Percentiles rank a stretch among this genome's conserved stretches.
These are phyloP conservation scores for Erythrolamprus reginae DNA, from an alignment of 2,113 vertebrate genomes.

Conservation along the genomic window DNA sequence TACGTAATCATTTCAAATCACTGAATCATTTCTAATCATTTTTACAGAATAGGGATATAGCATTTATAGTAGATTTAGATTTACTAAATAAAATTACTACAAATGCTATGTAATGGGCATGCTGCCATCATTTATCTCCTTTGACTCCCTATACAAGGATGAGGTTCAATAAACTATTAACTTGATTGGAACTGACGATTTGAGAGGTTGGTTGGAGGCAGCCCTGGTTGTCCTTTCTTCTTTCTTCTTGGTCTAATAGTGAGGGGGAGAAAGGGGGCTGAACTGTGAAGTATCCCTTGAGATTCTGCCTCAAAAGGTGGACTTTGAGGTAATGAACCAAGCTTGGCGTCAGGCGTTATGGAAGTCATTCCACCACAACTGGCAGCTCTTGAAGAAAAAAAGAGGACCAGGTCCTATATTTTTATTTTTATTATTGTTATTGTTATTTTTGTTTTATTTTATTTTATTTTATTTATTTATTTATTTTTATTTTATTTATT, in stretches of 20 bases:
- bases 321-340: not conserved
- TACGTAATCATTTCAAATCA: not conserved
- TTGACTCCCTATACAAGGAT: not conserved
- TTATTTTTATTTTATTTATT: too few relatives aligned
- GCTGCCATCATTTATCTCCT: not conserved
- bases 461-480: too few relatives aligned
- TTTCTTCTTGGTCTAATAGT: not conserved
- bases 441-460: too few relatives aligned
- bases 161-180: constrained; percentile 11
- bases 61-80: not conserved
- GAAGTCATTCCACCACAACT: not conserved
- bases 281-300: not conserved
- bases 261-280: not conserved
- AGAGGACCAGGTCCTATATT: not conserved
- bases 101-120: not conserved
- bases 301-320: not conserved
- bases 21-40: not conserved
- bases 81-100: not conserved
- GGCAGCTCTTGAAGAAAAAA: not conserved
- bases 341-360: not conserved
- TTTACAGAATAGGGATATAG: not conserved
- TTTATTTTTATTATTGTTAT: too few relatives aligned
- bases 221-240: not conserved
- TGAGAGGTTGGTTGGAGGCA: not conserved
- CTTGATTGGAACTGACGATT: constrained; percentile 5